Percentiles rank a stretch among this genome's conserved stretches.
phyloP scores from a whole-genome alignment of 2,888 invertebrate genomes.

The Tenthredo amoena region DNA sequence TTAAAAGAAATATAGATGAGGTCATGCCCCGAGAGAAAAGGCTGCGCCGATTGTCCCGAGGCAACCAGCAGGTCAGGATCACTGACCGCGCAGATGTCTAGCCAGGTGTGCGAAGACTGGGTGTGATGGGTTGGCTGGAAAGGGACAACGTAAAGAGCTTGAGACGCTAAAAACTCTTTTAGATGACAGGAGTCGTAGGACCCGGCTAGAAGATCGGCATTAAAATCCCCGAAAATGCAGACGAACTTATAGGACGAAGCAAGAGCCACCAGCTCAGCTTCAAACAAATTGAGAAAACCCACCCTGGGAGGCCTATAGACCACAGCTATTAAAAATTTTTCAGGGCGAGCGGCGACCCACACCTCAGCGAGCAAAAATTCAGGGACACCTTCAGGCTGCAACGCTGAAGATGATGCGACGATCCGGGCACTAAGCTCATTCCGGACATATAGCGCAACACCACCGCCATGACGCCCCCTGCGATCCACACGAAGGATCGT shows the following conservation, averaged over 20 bases:
- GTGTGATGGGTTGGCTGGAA: not conserved
- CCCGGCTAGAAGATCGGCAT: not conserved
- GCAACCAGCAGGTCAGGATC: not conserved
- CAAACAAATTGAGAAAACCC: not conserved
- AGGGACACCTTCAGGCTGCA: not conserved
- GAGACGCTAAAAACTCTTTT: not conserved
- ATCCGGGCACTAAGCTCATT: not conserved
- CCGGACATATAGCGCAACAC: not conserved
- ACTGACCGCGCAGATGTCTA: not conserved
- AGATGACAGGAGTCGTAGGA: not conserved
- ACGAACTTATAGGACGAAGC: not conserved
- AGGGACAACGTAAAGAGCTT: not conserved
- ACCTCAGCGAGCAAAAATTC: conserved; percentile 22
- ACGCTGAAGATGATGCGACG: not conserved
- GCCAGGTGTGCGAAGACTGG: not conserved
- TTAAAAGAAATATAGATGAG: not conserved
- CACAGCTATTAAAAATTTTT: not conserved
- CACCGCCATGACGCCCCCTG: conserved; percentile 10
- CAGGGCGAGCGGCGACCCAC: not conserved
- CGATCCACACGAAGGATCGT: not conserved
- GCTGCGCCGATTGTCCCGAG: conserved; percentile 4
- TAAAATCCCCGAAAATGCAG: not conserved
- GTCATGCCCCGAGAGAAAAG: conserved; percentile 15
- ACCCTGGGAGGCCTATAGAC: not conserved
- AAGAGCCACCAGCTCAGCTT: not conserved